These are phyloP conservation scores for Stegodyphus dumicola DNA, from an alignment of 1,140 invertebrate species.

Conservation along the genomic window DNA sequence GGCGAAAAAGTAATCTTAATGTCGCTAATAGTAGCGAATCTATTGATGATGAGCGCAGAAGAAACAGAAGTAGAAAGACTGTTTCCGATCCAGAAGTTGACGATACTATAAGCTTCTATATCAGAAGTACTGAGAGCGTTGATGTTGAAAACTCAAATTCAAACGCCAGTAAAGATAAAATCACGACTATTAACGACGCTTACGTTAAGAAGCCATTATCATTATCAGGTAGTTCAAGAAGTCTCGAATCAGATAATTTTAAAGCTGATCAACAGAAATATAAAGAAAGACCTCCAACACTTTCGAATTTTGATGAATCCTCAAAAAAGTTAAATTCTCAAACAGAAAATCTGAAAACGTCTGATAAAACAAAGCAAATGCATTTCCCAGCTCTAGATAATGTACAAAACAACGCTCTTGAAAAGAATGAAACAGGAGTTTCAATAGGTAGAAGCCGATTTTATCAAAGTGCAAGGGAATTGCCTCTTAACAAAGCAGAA, in stretches of 20 bases:
- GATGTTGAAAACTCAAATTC: background rate
- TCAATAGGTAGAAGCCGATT: conserved; percentile 27
- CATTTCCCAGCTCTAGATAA: too few relatives aligned
- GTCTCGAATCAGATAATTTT: background rate
- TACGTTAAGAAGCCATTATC: too few relatives aligned
- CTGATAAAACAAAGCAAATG: too few relatives aligned
- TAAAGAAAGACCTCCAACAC: background rate
- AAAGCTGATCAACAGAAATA: background rate
- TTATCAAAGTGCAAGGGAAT: conserved; percentile 43
- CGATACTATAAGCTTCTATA: conserved; percentile 49
- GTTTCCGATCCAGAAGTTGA: conserved; percentile 26
- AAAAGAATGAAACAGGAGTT: background rate
- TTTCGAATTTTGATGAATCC: background rate
- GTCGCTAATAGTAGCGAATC: conserved; percentile 74
- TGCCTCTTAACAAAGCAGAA: conserved; percentile 9
- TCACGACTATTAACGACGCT: too few relatives aligned
- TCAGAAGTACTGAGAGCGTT: conserved; percentile 19
- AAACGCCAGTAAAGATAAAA: background rate
- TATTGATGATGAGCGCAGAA: conserved; percentile 53
- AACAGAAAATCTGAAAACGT: too few relatives aligned
- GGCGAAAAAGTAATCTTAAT: conserved; percentile 80
- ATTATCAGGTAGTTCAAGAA: too few relatives aligned
- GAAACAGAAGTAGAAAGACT: conserved; percentile 40
- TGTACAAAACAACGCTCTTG: too few relatives aligned
- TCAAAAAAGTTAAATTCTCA: background rate